A percentile compares a stretch with the other conserved stretches of the same genome.
phyloP scores from a whole-genome alignment of 2,888 invertebrate species.

The Dynastes maya region DNA sequence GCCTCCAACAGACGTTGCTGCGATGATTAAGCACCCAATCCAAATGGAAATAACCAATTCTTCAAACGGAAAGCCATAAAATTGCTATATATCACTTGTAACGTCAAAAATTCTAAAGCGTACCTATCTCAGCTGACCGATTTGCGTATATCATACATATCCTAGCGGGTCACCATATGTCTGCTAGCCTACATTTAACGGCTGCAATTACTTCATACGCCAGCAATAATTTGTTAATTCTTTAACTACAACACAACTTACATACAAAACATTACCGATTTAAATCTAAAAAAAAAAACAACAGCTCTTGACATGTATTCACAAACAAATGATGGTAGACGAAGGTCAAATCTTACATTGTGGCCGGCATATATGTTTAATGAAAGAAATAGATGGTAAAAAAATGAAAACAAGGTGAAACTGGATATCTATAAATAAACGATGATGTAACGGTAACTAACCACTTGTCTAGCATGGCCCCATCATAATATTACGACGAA shows the following conservation, averaged over 20 bases:
- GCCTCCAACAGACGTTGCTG: too few species aligned
- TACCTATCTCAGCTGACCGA: too few species aligned
- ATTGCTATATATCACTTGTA: too few species aligned
- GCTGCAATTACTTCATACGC: too few species aligned
- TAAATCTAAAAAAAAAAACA: not conserved
- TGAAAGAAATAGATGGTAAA: not conserved
- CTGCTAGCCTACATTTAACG: not conserved
- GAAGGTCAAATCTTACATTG: conserved; percentile 23
- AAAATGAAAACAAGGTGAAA: conserved; percentile 42
- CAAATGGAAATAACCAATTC: too few species aligned
- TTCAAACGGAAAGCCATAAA: too few species aligned
- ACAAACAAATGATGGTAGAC: not conserved
- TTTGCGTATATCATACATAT: too few species aligned
- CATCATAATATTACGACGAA: too few species aligned
- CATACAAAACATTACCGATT: conserved; percentile 8
- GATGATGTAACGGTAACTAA: conserved; percentile 35
- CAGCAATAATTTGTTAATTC: too few species aligned
- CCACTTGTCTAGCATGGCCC: not conserved
- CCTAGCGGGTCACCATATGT: not conserved
- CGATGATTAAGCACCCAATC: too few species aligned
- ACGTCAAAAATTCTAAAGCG: too few species aligned
- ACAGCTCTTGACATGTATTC: conserved; percentile 16
- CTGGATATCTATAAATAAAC: conserved; percentile 42
- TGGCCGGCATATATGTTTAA: not conserved
- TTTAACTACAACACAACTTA: not conserved